Evolutionary conservation across 2,113 vertebrate genomes (phyloP).

Genomic region (Otocyon megalotis): DNA sequence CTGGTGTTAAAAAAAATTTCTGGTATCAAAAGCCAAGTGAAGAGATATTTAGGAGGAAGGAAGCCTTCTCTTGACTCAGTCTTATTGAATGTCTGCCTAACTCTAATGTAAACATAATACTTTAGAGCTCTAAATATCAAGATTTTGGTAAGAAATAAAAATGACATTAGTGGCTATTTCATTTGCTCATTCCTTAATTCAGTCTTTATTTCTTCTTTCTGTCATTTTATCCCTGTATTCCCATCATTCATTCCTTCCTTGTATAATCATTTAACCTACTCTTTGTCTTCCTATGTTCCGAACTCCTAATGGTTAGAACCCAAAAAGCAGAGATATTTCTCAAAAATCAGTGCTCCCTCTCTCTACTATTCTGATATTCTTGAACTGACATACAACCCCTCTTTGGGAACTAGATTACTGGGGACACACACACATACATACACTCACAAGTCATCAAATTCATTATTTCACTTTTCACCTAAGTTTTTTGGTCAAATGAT

Average conservation of each 20-base stretch:
- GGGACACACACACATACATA: background rate
- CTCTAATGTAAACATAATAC: background rate
- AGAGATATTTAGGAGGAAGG: background rate
- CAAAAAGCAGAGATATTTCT: constrained; percentile 11
- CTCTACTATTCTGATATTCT: background rate
- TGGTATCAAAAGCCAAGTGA: background rate
- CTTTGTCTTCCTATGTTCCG: background rate
- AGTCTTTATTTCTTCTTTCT: constrained; percentile 19
- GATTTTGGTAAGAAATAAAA: background rate
- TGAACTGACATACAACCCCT: background rate
- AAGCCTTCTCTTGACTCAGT: background rate
- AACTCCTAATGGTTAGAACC: background rate
- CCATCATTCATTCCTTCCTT: background rate
- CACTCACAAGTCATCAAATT: background rate
- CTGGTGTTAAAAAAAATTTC: background rate
- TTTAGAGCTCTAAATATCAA: background rate
- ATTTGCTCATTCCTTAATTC: background rate
- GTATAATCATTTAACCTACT: background rate
- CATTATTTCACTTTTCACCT: constrained; percentile 16
- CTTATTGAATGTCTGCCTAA: background rate
- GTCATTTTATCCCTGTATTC: background rate
- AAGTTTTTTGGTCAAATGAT: background rate
- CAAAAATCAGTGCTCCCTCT: background rate
- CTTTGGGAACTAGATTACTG: background rate
- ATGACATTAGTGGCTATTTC: background rate